Conservation (phyloP, 2,113 vertebrate species). For the Sceloporus tristichus region DNA sequence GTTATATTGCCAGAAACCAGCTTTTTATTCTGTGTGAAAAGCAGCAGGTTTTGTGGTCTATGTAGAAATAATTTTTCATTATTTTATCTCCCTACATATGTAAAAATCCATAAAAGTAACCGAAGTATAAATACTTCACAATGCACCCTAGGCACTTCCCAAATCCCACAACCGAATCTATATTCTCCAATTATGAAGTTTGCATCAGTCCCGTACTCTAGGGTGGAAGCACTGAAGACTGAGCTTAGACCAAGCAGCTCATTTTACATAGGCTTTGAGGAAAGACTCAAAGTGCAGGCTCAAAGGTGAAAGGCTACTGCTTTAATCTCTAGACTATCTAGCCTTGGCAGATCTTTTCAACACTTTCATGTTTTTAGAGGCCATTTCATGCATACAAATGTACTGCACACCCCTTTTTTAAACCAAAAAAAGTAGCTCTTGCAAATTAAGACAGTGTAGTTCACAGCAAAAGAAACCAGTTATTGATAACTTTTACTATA, state of each 20-base stretch:
- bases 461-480: slow-evolving; percentile 50
- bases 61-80: slow-evolving; percentile 27
- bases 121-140: neutral
- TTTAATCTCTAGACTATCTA: slow-evolving; percentile 45
- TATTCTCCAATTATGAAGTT: slow-evolving; percentile 28
- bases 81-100: neutral
- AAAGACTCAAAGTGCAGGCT: slow-evolving; percentile 51
- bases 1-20: neutral
- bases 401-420: slow-evolving; percentile 36
- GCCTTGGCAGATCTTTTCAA: slow-evolving; percentile 48
- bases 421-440: slow-evolving; percentile 24
- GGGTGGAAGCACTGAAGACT: slow-evolving; percentile 4
- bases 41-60: neutral
- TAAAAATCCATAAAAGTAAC: neutral
- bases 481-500: slow-evolving; percentile 46
- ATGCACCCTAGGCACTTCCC: slow-evolving; percentile 16
- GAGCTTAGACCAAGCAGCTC: slow-evolving; percentile 42
- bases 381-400: slow-evolving; percentile 56
- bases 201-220: slow-evolving; percentile 21
- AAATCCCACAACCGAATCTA: neutral
- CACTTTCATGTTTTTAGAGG: slow-evolving; percentile 34
- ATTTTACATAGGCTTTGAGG: slow-evolving; percentile 50
- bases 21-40: slow-evolving; percentile 13
- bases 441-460: slow-evolving; percentile 43
- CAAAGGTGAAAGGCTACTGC: slow-evolving; percentile 41